These are phyloP conservation scores for Lycopodina hypogea DNA, from an alignment of 37 sponge, comb jelly and placozoan genomes.

Conservation along the genomic window DNA sequence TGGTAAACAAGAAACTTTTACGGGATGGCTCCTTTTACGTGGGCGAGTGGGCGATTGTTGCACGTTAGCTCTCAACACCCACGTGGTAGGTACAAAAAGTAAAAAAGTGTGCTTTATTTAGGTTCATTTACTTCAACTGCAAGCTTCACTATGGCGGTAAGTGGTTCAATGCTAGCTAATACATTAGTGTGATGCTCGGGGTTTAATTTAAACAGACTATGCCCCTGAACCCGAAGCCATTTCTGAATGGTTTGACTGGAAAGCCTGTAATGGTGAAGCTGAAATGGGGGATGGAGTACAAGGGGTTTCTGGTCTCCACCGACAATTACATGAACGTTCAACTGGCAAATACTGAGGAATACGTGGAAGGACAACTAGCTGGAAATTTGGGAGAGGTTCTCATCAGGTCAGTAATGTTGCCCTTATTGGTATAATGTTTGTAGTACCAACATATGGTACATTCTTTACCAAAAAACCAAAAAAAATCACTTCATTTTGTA, in stretches of 20 bases:
- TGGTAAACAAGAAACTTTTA: no score
- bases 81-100: no score
- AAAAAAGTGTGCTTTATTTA: no score
- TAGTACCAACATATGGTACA: no score
- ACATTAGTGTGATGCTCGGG: background rate
- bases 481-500: background rate
- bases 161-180: background rate
- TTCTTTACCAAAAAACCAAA: background rate
- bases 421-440: no score
- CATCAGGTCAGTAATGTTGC: constrained; percentile 86
- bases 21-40: no score
- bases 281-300: constrained; percentile 99
- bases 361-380: constrained; percentile 80
- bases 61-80: no score
- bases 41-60: no score
- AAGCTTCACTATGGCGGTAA: constrained; percentile 17
- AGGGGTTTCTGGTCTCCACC: constrained; percentile 93
- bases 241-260: constrained; percentile 93
- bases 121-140: no score
- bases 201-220: constrained; percentile 48
- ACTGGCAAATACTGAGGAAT: constrained; percentile 98
- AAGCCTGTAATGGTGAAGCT: constrained; percentile 96
- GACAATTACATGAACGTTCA: constrained; percentile 98
- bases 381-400: constrained; percentile 97
- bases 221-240: constrained; percentile 97